Percentiles rank a stretch among this genome's conserved stretches.
phyloP scores from a whole-genome alignment of 1,140 invertebrate genomes.

The Drosophila nigromelanica region DNA sequence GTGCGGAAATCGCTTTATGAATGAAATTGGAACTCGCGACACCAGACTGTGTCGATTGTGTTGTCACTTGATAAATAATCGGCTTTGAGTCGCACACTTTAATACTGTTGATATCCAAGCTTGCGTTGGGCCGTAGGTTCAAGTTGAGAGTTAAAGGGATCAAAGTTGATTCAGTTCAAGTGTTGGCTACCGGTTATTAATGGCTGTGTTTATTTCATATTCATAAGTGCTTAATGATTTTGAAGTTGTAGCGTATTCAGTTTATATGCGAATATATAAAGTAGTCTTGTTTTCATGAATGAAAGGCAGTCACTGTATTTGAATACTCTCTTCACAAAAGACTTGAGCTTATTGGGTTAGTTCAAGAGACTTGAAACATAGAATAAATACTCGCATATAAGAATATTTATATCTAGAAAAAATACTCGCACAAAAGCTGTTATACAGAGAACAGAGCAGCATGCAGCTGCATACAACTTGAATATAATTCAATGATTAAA shows the following conservation, averaged over 20 bases:
- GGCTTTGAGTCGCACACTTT: constrained; percentile 48
- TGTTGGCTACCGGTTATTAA: constrained; percentile 23
- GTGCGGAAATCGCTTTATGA: constrained; percentile 69
- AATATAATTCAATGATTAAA: too few relatives aligned
- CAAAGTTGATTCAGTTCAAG: constrained; percentile 15
- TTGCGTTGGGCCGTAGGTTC: constrained; percentile 1
- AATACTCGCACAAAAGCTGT: too few relatives aligned
- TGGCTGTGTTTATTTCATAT: not conserved
- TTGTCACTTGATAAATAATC: constrained; percentile 71
- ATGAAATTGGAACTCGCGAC: constrained; percentile 53
- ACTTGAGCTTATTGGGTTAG: not conserved
- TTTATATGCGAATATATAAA: too few relatives aligned
- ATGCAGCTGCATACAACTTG: too few relatives aligned
- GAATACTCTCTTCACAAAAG: not conserved
- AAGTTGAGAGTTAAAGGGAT: constrained; percentile 24
- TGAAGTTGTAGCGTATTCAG: not conserved
- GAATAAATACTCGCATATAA: too few relatives aligned
- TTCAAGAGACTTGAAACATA: too few relatives aligned
- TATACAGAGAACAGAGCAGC: too few relatives aligned
- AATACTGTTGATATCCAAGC: constrained; percentile 11
- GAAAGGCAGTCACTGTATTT: too few relatives aligned
- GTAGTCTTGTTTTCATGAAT: too few relatives aligned
- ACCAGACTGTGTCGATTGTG: constrained; percentile 50
- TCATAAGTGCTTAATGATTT: constrained; percentile 4
- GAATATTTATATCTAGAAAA: too few relatives aligned